Evolutionary conservation across 2,113 vertebrate genomes (phyloP).

Genomic region (Heterocephalus glaber): DNA sequence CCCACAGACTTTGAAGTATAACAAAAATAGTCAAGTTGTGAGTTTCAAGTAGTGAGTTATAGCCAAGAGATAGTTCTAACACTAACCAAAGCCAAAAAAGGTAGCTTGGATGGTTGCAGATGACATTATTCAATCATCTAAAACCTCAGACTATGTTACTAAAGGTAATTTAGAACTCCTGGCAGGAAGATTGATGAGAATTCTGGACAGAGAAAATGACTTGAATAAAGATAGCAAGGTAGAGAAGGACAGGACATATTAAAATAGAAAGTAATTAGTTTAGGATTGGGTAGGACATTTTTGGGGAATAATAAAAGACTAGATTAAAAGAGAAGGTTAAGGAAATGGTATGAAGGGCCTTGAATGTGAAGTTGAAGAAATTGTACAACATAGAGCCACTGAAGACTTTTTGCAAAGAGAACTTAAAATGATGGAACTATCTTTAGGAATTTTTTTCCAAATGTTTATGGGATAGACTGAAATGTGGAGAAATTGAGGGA

Average conservation of each 20-base stretch:
- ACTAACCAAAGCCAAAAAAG: neutral
- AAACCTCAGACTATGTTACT: neutral
- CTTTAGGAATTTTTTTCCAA: neutral
- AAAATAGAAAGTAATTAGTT: neutral
- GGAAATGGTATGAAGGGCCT: neutral
- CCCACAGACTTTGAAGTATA: neutral
- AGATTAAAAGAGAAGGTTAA: neutral
- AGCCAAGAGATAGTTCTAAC: neutral
- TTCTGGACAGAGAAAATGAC: constrained; percentile 47
- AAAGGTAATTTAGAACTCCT: constrained; percentile 21
- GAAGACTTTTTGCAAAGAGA: neutral
- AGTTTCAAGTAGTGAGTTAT: constrained; percentile 1
- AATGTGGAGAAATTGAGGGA: constrained; percentile 6
- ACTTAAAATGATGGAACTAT: neutral
- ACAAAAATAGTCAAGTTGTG: neutral
- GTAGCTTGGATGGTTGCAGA: neutral
- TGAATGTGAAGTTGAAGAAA: neutral
- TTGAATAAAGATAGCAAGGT: neutral
- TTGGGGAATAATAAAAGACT: neutral
- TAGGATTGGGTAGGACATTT: neutral
- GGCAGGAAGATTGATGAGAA: constrained; percentile 7
- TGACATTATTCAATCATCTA: neutral
- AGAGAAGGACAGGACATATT: neutral
- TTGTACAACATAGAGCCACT: neutral
- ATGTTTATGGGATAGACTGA: neutral